Conservation (phyloP, 92 coral and sea anemone genomes). For the Metridium senile region DNA sequence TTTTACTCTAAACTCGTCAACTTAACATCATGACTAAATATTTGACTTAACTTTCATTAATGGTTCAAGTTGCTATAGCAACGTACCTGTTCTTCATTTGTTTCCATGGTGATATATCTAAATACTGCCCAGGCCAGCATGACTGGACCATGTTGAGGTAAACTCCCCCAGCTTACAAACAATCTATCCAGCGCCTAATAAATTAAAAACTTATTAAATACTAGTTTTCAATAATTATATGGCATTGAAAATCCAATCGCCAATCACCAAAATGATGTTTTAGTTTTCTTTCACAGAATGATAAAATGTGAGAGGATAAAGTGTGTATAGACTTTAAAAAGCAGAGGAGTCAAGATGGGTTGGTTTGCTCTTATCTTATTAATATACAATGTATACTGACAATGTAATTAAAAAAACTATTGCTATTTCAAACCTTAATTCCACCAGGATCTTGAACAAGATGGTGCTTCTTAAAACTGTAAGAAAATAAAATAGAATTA, state of each 20-base stretch:
- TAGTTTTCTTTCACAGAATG: no score
- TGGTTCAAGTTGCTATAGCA: not conserved
- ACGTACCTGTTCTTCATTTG: conserved; percentile 71
- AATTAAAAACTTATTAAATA: not conserved
- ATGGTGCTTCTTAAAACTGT: conserved; percentile 66
- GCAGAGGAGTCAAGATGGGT: no score
- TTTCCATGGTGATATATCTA: conserved; percentile 84
- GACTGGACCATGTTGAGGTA: conserved; percentile 92
- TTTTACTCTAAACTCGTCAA: no score
- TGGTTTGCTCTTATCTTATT: no score
- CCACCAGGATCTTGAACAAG: conserved; percentile 61
- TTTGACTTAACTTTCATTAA: no score
- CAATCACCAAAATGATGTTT: no score
- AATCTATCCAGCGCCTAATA: conserved; percentile 70
- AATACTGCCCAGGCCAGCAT: conserved; percentile 98
- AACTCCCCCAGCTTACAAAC: conserved; percentile 86
- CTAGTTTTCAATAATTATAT: no score
- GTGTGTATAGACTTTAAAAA: no score
- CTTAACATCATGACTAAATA: no score
- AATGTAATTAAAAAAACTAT: not conserved
- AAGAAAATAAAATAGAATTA: not conserved
- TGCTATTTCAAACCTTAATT: conserved; percentile 49
- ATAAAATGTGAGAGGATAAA: no score
- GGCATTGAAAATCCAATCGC: no score
- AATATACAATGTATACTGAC: no score